A percentile compares a stretch with the other conserved stretches of the same genome.
phyloP scores from a whole-genome alignment of 2,888 invertebrate genomes.

The Steromphala cineraria region DNA sequence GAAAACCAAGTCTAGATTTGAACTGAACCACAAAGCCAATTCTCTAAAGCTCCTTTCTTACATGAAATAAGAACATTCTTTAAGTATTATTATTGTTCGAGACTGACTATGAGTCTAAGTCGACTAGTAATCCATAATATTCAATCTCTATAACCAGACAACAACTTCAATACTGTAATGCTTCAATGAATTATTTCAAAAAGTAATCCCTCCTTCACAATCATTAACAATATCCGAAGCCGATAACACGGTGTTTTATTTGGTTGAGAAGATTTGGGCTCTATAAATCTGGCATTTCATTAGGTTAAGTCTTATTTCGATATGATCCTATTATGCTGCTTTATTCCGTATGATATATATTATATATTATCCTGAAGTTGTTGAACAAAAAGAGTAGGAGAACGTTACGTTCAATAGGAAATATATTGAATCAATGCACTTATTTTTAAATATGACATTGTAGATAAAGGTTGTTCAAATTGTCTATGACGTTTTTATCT shows the following conservation, averaged over 20 bases:
- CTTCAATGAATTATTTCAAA: background rate
- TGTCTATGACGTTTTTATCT: too few relatives aligned
- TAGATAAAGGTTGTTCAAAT: too few relatives aligned
- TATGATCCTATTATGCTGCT: background rate
- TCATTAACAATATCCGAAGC: background rate
- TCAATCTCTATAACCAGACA: background rate
- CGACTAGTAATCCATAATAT: background rate
- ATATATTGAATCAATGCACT: too few relatives aligned
- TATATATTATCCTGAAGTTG: background rate
- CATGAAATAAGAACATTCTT: too few relatives aligned
- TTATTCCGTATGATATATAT: background rate
- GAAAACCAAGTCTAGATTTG: too few relatives aligned
- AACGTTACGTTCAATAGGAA: too few relatives aligned
- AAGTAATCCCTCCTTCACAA: background rate
- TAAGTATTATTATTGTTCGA: too few relatives aligned
- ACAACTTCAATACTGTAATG: background rate
- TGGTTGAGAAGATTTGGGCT: background rate
- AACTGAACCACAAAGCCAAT: too few relatives aligned
- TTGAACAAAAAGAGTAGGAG: too few relatives aligned
- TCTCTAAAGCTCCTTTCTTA: too few relatives aligned
- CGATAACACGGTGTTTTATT: background rate
- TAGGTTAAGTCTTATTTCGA: background rate
- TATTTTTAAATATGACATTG: too few relatives aligned
- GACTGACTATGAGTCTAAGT: too few relatives aligned
- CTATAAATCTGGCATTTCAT: background rate